Evolutionary conservation across 2,888 invertebrate genomes (phyloP).

Genomic region (Drosophila phalerata): DNA sequence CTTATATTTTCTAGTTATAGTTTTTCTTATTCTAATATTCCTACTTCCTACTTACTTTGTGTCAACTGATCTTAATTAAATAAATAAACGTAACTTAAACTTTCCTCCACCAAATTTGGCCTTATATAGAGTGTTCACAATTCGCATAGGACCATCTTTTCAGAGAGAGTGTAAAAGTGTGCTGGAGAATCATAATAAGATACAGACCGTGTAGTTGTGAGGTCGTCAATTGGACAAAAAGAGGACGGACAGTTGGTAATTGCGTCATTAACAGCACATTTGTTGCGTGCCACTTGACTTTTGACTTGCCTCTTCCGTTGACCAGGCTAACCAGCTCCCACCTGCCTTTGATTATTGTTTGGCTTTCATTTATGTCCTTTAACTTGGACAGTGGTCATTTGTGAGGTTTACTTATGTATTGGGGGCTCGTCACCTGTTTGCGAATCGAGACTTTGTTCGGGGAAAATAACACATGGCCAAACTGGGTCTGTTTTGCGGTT

Average conservation of each 20-base stretch:
- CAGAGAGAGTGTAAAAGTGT: neutral
- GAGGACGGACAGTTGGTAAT: conserved; percentile 39
- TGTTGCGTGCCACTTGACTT: conserved; percentile 67
- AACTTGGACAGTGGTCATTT: neutral
- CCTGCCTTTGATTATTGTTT: neutral
- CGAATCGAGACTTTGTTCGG: conserved; percentile 10
- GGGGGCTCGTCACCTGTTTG: conserved; percentile 38
- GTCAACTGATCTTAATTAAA: too few species aligned
- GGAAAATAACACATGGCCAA: conserved; percentile 39
- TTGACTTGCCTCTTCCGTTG: neutral
- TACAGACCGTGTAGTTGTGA: conserved; percentile 18
- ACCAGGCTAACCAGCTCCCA: neutral
- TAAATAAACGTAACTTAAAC: too few species aligned
- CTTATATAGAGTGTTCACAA: conserved; percentile 5
- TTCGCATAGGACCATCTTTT: neutral
- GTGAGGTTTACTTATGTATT: neutral
- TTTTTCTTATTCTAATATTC: too few species aligned
- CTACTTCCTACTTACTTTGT: too few species aligned
- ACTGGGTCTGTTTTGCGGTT: conserved; percentile 4
- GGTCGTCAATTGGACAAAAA: conserved; percentile 26
- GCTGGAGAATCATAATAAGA: conserved; percentile 5
- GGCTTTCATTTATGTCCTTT: conserved; percentile 1
- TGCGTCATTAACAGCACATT: conserved; percentile 68
- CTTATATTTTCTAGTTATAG: too few species aligned
- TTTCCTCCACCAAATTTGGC: neutral